Evolutionary conservation across 2,113 vertebrate genomes (phyloP).

Genomic region (Crotalus helleri): DNA sequence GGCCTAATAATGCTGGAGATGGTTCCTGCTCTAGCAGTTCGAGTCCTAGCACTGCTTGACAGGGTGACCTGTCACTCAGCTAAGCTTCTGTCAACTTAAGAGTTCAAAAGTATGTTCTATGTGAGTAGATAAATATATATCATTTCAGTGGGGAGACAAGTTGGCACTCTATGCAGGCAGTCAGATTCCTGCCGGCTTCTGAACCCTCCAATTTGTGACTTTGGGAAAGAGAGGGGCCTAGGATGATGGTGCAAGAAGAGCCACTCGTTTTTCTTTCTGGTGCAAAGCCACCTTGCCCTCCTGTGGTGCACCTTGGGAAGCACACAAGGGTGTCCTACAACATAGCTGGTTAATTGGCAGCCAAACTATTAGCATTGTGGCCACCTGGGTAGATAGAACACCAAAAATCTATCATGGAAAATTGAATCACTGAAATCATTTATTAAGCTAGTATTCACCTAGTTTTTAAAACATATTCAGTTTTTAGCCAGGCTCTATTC

Average conservation of each 20-base stretch:
- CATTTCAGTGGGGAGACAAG: not conserved
- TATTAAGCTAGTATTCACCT: constrained; percentile 70
- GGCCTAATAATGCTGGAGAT: too few species aligned
- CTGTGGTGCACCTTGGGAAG: not conserved
- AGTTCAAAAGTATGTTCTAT: too few species aligned
- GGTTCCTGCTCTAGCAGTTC: too few species aligned
- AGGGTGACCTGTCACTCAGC: too few species aligned
- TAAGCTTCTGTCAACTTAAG: too few species aligned
- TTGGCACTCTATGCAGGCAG: not conserved
- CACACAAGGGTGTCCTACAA: not conserved
- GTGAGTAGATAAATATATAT: too few species aligned
- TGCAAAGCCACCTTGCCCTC: not conserved
- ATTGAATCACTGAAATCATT: constrained; percentile 62
- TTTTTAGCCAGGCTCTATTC: constrained; percentile 74
- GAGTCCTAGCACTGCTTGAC: too few species aligned
- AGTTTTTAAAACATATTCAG: constrained; percentile 64
- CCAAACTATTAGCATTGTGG: not conserved
- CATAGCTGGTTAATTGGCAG: not conserved
- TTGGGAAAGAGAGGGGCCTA: not conserved
- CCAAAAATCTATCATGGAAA: constrained; percentile 60
- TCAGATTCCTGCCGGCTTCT: not conserved
- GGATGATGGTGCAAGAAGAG: not conserved
- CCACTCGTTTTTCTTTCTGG: not conserved
- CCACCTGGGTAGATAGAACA: constrained; percentile 48
- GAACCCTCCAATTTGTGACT: not conserved